phyloP scores from a whole-genome alignment of 2,888 invertebrate genomes.

The Stegana nigrithorax region DNA sequence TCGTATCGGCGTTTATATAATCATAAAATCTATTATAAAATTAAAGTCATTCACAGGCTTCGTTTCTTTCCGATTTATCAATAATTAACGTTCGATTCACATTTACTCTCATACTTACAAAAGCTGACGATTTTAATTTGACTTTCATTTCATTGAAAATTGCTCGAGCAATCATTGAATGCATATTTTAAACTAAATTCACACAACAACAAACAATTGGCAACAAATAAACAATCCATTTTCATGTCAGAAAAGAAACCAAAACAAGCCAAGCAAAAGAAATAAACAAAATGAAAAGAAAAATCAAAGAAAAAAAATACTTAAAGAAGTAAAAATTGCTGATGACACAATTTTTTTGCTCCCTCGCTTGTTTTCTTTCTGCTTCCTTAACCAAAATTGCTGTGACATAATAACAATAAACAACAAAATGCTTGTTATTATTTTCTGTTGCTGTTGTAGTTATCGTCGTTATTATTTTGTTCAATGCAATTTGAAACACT shows the following conservation, averaged over 20 bases:
- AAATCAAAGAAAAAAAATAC: no score
- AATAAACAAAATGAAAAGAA: no score
- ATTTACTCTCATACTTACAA: no score
- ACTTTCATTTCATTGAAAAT: no score
- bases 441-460: not conserved
- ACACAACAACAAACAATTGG: no score
- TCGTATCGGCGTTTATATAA: no score
- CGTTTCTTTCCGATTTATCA: not conserved
- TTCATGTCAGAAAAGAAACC: not conserved
- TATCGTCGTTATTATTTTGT: slow-evolving; percentile 13
- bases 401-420: slow-evolving; percentile 38
- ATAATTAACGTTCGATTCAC: no score
- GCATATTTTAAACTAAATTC: not conserved
- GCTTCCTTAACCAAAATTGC: not conserved
- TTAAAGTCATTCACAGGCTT: no score
- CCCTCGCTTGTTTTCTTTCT: slow-evolving; percentile 16
- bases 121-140: no score
- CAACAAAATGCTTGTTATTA: not conserved
- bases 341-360: slow-evolving; percentile 1
- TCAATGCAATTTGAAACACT: slow-evolving; percentile 34
- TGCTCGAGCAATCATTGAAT: no score
- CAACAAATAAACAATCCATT: slow-evolving; percentile 1
- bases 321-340: not conserved
- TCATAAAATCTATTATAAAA: no score
- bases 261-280: no score